These are phyloP conservation scores for Pseudopodoces humilis DNA, from an alignment of 2,113 vertebrate genomes.

Conservation along the genomic window DNA sequence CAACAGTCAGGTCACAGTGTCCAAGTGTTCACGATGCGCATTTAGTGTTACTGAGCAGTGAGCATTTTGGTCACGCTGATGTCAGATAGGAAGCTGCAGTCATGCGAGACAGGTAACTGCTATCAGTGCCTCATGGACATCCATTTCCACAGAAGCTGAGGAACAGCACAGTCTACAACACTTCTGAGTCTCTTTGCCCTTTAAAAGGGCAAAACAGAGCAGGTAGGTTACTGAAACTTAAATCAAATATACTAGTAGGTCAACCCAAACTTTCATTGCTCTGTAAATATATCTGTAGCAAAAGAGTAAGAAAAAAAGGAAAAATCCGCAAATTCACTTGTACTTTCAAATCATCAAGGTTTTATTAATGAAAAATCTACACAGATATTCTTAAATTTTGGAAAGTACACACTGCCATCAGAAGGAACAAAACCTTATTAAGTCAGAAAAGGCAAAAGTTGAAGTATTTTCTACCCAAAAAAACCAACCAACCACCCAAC, in stretches of 20 bases:
- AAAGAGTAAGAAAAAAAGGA: neutral
- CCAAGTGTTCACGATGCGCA: neutral
- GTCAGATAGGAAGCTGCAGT: neutral
- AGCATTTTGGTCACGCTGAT: accelerated
- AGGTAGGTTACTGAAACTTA: neutral
- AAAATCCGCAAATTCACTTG: neutral
- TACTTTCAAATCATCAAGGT: neutral
- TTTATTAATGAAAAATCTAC: neutral
- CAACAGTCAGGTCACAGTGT: neutral
- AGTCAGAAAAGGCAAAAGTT: neutral
- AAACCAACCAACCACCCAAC: neutral
- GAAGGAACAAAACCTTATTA: neutral
- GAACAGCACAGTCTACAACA: neutral
- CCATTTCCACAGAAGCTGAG: neutral
- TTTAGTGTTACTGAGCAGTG: neutral
- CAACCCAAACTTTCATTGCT: neutral
- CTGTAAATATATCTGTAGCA: accelerated
- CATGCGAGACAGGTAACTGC: neutral
- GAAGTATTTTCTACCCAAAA: neutral
- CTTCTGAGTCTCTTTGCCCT: neutral
- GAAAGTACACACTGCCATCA: neutral
- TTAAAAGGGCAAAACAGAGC: neutral
- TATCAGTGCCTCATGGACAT: neutral
- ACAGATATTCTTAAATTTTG: neutral
- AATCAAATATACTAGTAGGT: neutral